Evolutionary conservation across 2,113 vertebrate genomes (phyloP), one percentile per base, ranked within the genome.

Genomic region (Numida meleagris): DNA sequence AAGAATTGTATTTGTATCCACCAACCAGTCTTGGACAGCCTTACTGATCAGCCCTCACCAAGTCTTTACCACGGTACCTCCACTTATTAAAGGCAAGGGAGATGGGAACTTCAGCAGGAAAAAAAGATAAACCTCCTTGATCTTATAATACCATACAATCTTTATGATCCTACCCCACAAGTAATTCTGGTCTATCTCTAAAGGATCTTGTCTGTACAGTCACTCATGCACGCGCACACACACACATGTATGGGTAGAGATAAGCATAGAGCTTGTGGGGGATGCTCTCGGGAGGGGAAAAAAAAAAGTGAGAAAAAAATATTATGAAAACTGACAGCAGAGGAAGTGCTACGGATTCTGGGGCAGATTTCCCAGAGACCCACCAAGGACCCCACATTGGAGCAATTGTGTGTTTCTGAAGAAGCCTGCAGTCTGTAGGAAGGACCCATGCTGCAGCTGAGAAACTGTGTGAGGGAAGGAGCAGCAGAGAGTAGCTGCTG

Each of bases 381-480:
- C 43, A 3, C 10, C 19, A 10, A 29, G 8, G 12, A 29, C 8
- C 17, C 34, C 2, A 4, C 3, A 0, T 6, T 12, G 14, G 29
- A 82, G 23, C 3, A 53, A 16, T 4, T 14, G 4, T 5, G 40
- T 55, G 36, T 43, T 82, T 17, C 31, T 59, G 31, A 68, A 58
- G 62, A 1, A 75, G 8, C 6, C 2, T 23, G 1, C 5, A 79
- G 5, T 14, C 10, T 1, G 0, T 8, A 10, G 43, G 18, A 45
- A 68, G 15, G 15, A 77, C 65, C 18, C 18, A 11, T 4, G 34
- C 19, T 42, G 24, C 43, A 17, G 8, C 18, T 55, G 7, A 9
- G 7, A 57, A 23, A 2, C 31, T 63, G 4, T 4, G 2, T 29
- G 14, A 55, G 10, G 18, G 13, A 68, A 68, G 18, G 3, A 80